A percentile compares a stretch with the other conserved stretches of the same genome.
phyloP scores from a whole-genome alignment of 2,888 invertebrate genomes.

The Cremastobaeus sp. region DNA sequence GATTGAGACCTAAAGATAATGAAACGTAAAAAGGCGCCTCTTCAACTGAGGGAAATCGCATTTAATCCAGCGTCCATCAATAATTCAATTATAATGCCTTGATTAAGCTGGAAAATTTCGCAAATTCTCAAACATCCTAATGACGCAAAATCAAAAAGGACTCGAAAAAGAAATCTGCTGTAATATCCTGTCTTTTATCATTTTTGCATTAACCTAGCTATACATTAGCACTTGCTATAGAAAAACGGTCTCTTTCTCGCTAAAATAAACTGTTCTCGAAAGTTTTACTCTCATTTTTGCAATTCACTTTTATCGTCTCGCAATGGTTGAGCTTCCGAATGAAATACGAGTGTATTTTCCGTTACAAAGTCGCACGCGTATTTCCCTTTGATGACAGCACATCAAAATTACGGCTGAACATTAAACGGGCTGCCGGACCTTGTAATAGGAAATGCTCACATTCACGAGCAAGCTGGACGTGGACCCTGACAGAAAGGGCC shows the following conservation, averaged over 20 bases:
- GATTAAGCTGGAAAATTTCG: too few relatives aligned
- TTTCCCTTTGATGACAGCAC: constrained; percentile 58
- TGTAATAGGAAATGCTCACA: constrained; percentile 47
- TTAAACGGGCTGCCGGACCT: constrained; percentile 65
- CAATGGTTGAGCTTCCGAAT: constrained; percentile 47
- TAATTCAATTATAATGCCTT: too few relatives aligned
- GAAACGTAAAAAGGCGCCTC: too few relatives aligned
- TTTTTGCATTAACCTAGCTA: too few relatives aligned
- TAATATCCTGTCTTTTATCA: too few relatives aligned
- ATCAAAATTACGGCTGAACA: constrained; percentile 69
- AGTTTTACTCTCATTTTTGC: constrained; percentile 16
- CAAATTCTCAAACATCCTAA: too few relatives aligned
- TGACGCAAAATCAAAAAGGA: too few relatives aligned
- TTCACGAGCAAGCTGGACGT: constrained; percentile 59
- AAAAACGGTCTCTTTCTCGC: not conserved
- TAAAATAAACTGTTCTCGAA: constrained; percentile 25
- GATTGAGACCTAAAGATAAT: constrained; percentile 88
- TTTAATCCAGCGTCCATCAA: too few relatives aligned
- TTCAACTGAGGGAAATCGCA: too few relatives aligned
- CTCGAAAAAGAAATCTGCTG: too few relatives aligned
- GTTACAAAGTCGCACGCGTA: constrained; percentile 19
- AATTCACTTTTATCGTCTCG: constrained; percentile 41
- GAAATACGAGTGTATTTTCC: constrained; percentile 50
- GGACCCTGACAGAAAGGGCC: constrained; percentile 53
- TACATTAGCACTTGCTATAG: too few relatives aligned